Conservation (phyloP, 2,888 invertebrate species). For the Lithophane socia region DNA sequence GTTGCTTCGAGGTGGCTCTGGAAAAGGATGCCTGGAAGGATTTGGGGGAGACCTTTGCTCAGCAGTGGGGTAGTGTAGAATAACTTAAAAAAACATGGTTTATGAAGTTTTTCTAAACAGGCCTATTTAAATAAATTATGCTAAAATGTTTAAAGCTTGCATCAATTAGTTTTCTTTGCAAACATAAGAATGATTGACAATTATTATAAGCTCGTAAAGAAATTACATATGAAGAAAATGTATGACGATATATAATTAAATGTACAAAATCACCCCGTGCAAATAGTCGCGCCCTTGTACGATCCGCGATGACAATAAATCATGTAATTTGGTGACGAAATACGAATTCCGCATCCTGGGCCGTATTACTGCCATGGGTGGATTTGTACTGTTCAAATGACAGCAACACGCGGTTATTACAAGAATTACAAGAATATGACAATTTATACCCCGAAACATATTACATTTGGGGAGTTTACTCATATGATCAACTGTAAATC, state of each 20-base stretch:
- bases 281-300: conserved; percentile 65
- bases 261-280: conserved; percentile 66
- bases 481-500: conserved; percentile 77
- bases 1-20: no score
- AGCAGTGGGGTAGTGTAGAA: no score
- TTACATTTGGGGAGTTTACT: conserved; percentile 79
- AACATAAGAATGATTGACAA: neutral
- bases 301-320: conserved; percentile 88
- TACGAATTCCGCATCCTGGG: conserved; percentile 77
- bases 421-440: conserved; percentile 82
- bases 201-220: neutral
- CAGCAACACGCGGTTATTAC: conserved; percentile 85
- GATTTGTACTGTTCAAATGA: conserved; percentile 83
- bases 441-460: conserved; percentile 83
- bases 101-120: no score
- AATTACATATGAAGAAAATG: neutral
- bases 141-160: neutral
- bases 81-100: neutral
- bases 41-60: no score
- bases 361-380: conserved; percentile 75
- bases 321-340: conserved; percentile 88
- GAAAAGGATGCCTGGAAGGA: no score
- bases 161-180: neutral
- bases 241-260: neutral
- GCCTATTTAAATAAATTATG: no score